Evolutionary conservation across 1,140 invertebrate genomes (phyloP).

Genomic region (Antheraea mylitta): DNA sequence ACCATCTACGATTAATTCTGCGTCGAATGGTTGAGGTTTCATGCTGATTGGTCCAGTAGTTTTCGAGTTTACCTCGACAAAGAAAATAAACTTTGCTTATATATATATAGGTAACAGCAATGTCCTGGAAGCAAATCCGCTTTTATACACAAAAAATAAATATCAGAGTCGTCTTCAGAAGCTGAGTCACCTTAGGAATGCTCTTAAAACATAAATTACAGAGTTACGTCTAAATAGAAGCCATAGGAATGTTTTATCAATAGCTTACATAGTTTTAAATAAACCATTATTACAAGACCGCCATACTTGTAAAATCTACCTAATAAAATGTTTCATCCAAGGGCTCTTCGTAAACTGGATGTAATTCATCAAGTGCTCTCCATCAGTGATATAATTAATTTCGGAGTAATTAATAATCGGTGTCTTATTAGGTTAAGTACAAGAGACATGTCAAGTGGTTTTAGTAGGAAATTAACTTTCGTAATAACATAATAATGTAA

Average conservation of each 20-base stretch:
- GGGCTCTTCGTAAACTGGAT: neutral
- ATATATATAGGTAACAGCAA: no score
- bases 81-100: no score
- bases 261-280: neutral
- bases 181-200: neutral
- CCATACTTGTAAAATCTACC: neutral
- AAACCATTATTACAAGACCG: neutral
- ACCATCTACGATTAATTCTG: no score
- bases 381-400: constrained; percentile 3
- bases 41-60: no score
- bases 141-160: no score
- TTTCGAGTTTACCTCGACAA: no score
- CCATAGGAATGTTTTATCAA: neutral
- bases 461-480: neutral
- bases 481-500: neutral
- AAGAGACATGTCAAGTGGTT: constrained; percentile 2
- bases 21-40: no score
- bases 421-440: constrained; percentile 2
- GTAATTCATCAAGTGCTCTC: neutral
- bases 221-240: neutral
- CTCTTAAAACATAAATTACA: neutral
- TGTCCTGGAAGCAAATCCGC: no score
- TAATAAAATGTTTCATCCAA: neutral
- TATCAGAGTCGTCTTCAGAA: no score
- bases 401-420: neutral